Evolutionary conservation across 2,113 vertebrate species (phyloP), one percentile per base, ranked within the genome.

Genomic region (Rallus limicola): DNA sequence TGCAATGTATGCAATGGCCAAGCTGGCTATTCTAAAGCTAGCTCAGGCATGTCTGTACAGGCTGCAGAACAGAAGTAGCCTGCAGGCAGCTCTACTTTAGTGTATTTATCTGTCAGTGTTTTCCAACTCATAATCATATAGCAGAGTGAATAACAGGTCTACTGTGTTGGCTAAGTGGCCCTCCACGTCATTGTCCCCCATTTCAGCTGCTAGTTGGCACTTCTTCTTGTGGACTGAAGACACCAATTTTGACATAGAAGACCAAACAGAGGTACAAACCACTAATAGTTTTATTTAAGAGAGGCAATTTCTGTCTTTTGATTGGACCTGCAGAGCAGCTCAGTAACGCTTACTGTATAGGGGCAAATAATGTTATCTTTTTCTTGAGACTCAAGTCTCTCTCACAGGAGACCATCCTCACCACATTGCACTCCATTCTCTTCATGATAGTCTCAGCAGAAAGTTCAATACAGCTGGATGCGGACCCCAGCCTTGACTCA

Each of bases 391-490:
- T 0, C 21, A 16, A 64, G 7, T 67, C 3, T 9, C 7, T 44
- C n/a, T 50, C 26, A 72, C 13, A 67, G 28, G 58, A 48, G 31
- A 55, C 6, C 16, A 53, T 3, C 7, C 7, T 72, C 19, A 67
- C 12, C 23, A 48, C 4, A 4, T 34, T 40, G 33, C 5, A 3
- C 11, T 67, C 12, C 1, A 6, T 3, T 5, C 2, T 75, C 7
- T 65, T 36, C 19, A 4, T 16, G 11, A 5, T 31, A 65, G 8
- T 44, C 53, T 68, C 23, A 90, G 26, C 31, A 84, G 56, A 71
- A 62, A 81, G 53, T 11, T 72, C 10, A 11, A 5, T 17, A 50
- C 11, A 19, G 29, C 11, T 65, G 24, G 18, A n/a, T 4, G 3
- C 14, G 74, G 55, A 77, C 10, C 19, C 6, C 25, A 56, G 0